These are phyloP conservation scores for Dicycla oo DNA, from an alignment of 2,888 invertebrate species.

Conservation along the genomic window DNA sequence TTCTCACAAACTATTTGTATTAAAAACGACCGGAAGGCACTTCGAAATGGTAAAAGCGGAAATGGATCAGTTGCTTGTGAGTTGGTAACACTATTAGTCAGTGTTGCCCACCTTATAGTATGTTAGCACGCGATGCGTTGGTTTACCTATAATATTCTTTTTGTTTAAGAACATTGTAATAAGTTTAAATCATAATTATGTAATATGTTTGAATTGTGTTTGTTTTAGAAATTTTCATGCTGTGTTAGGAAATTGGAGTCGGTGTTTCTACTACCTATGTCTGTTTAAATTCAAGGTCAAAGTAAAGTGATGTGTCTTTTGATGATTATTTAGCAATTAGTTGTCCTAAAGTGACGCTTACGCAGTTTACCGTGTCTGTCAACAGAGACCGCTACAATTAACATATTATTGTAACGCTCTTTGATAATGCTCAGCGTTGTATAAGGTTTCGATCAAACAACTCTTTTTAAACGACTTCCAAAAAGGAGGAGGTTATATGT, in stretches of 20 bases:
- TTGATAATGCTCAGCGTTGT: too few species aligned
- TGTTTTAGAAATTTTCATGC: slow-evolving; percentile 15
- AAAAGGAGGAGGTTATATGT: too few species aligned
- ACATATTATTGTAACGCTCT: too few species aligned
- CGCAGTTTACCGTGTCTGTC: too few species aligned
- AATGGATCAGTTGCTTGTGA: slow-evolving; percentile 71
- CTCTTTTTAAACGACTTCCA: too few species aligned
- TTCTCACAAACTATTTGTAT: slow-evolving; percentile 53
- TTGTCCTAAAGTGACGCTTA: too few species aligned
- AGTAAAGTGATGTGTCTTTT: too few species aligned
- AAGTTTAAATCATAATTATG: slow-evolving; percentile 21
- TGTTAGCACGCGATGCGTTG: slow-evolving; percentile 57
- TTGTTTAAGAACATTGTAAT: slow-evolving; percentile 8
- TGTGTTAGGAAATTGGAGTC: slow-evolving; percentile 11
- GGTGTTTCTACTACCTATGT: too few species aligned
- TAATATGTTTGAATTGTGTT: neutral
- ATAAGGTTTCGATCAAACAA: too few species aligned
- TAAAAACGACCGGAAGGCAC: slow-evolving; percentile 70
- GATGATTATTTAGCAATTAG: too few species aligned
- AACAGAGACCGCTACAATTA: too few species aligned
- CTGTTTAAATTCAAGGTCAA: too few species aligned
- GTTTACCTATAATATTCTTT: slow-evolving; percentile 21
- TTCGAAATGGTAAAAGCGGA: slow-evolving; percentile 72
- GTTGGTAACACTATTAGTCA: slow-evolving; percentile 81
- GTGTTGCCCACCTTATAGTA: slow-evolving; percentile 77